These are phyloP conservation scores for Leucoma salicis DNA, from an alignment of 2,888 invertebrate species.

Conservation along the genomic window DNA sequence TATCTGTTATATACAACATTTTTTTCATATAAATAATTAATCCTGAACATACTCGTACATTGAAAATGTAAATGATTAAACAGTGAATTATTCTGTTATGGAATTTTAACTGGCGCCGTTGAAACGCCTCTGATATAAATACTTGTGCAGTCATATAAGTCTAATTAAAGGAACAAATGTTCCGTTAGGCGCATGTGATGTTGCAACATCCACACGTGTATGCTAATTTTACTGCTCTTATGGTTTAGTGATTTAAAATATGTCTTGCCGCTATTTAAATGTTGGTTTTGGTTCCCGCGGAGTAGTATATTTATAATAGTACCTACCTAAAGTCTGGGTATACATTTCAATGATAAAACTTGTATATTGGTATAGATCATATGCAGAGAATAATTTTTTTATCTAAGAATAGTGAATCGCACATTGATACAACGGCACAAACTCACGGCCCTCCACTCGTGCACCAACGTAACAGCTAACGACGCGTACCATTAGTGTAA, in stretches of 20 bases:
- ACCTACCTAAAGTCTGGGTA: too few relatives aligned
- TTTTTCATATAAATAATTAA: too few relatives aligned
- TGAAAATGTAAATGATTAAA: not conserved
- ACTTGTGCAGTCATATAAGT: constrained; percentile 46
- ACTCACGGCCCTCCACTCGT: constrained; percentile 57
- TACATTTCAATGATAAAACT: not conserved
- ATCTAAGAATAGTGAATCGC: constrained; percentile 37
- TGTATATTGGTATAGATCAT: too few relatives aligned
- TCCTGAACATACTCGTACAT: not conserved
- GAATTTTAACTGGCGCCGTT: constrained; percentile 19
- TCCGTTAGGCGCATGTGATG: constrained; percentile 28
- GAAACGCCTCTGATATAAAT: constrained; percentile 52
- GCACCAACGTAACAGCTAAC: constrained; percentile 64
- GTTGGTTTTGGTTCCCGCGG: too few relatives aligned
- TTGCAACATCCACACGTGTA: constrained; percentile 10
- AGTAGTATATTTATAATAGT: not conserved
- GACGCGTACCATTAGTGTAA: constrained; percentile 72
- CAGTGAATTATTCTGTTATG: not conserved
- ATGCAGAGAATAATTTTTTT: too few relatives aligned
- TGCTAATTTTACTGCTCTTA: not conserved
- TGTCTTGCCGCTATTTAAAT: not conserved
- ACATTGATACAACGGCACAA: constrained; percentile 38
- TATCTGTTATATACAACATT: too few relatives aligned
- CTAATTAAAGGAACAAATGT: constrained; percentile 43
- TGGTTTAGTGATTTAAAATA: constrained; percentile 22